Conservation (phyloP, 2,113 vertebrate species). For the Ceyx cyanopectus region DNA sequence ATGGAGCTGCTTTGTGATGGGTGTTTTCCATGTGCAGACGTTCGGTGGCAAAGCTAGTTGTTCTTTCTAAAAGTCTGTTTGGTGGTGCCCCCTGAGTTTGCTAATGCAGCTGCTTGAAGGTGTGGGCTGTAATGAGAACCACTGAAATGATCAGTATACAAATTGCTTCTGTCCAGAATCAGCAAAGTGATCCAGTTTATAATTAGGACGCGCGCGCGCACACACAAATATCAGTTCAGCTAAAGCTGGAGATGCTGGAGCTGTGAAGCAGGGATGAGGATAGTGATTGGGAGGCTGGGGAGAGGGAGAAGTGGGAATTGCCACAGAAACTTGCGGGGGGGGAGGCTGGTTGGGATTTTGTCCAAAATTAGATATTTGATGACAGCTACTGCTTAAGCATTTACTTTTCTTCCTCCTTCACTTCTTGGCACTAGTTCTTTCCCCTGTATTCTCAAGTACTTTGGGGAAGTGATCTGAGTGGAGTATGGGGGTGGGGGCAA, state of each 20-base stretch:
- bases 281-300: background rate
- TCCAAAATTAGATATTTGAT: background rate
- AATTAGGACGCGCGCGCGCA: background rate
- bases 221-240: background rate
- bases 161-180: background rate
- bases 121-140: background rate
- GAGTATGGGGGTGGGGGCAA: background rate
- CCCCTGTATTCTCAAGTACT: background rate
- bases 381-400: background rate
- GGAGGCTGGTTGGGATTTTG: background rate
- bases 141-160: background rate
- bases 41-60: background rate
- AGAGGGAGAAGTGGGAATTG: background rate
- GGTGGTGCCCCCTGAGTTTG: background rate
- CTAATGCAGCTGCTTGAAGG: fast-evolving
- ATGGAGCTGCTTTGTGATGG: background rate
- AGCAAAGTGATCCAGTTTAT: background rate
- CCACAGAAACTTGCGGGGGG: background rate
- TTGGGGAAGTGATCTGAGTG: background rate
- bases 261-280: background rate
- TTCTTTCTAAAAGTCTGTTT: background rate
- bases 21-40: background rate
- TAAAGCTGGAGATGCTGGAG: background rate
- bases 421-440: background rate
- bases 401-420: background rate